Conservation (phyloP, 2,888 invertebrate genomes). For the Eristalis intricaria region DNA sequence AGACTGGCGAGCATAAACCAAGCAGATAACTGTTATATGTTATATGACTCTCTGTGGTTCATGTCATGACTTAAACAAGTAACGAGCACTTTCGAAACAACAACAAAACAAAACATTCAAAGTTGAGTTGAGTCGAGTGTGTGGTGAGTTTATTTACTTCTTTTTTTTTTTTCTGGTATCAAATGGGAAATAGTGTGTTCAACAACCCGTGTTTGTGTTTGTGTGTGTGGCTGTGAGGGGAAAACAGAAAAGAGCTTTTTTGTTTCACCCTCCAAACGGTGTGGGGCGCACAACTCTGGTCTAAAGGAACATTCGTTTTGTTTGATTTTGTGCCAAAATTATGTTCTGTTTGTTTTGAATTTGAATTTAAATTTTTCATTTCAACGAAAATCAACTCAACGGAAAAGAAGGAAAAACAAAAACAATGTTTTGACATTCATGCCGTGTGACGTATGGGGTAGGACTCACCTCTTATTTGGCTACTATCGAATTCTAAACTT, state of each 20-base stretch:
- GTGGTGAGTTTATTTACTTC: not conserved
- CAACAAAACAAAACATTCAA: slow-evolving; percentile 4
- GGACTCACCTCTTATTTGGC: slow-evolving; percentile 75
- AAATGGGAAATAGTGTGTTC: not conserved
- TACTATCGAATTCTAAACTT: slow-evolving; percentile 76
- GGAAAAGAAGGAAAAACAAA: not conserved
- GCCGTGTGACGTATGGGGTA: slow-evolving; percentile 10
- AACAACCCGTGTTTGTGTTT: not conserved
- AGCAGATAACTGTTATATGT: slow-evolving; percentile 51
- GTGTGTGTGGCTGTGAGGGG: too few species aligned
- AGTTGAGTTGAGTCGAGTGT: slow-evolving; percentile 30
- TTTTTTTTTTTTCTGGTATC: not conserved
- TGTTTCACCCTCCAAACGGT: not conserved
- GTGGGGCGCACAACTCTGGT: not conserved
- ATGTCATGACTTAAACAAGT: slow-evolving; percentile 42
- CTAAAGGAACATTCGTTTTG: too few species aligned
- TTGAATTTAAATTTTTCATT: not conserved
- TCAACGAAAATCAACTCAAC: not conserved
- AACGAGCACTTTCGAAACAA: slow-evolving; percentile 36
- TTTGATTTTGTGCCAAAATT: not conserved
- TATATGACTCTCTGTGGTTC: slow-evolving; percentile 43
- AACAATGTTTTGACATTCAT: slow-evolving; percentile 10
- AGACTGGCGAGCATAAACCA: slow-evolving; percentile 63
- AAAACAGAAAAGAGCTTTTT: not conserved
- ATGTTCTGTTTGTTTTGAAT: not conserved